Conservation (phyloP, 2,888 invertebrate species). For the Lasioglossum calceatum region DNA sequence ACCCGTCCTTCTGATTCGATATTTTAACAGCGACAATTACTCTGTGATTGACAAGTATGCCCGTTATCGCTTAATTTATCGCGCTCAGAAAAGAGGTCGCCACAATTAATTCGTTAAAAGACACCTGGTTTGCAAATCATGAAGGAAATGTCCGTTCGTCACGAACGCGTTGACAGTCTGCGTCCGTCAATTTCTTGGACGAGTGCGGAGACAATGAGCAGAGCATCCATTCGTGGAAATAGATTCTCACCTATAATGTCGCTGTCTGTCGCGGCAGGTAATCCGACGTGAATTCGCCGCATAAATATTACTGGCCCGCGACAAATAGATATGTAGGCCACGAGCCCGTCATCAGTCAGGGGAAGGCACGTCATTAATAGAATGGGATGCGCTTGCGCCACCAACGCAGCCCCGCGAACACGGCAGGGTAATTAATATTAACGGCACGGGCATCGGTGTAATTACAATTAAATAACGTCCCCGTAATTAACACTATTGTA, state of each 20-base stretch:
- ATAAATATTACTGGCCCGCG: conserved; percentile 69
- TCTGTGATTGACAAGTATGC: too few species aligned
- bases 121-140: too few species aligned
- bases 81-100: too few species aligned
- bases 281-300: conserved; percentile 52
- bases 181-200: not conserved
- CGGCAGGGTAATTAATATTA: conserved; percentile 72
- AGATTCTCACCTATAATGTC: conserved; percentile 46
- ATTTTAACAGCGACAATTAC: too few species aligned
- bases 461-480: conserved; percentile 76
- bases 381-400: conserved; percentile 65
- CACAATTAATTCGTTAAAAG: too few species aligned
- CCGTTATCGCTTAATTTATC: too few species aligned
- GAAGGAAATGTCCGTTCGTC: not conserved
- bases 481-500: conserved; percentile 75
- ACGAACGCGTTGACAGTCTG: not conserved
- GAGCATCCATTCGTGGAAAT: conserved; percentile 5
- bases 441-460: conserved; percentile 68
- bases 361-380: conserved; percentile 68
- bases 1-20: too few species aligned
- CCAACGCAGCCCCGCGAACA: conserved; percentile 40
- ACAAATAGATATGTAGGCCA: conserved; percentile 69
- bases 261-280: conserved; percentile 33
- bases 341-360: conserved; percentile 62
- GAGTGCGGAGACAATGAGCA: not conserved